A percentile compares a stretch with the other conserved stretches of the same genome.
phyloP scores from a whole-genome alignment of 2,888 invertebrate genomes.

The Augochlorella aurata region DNA sequence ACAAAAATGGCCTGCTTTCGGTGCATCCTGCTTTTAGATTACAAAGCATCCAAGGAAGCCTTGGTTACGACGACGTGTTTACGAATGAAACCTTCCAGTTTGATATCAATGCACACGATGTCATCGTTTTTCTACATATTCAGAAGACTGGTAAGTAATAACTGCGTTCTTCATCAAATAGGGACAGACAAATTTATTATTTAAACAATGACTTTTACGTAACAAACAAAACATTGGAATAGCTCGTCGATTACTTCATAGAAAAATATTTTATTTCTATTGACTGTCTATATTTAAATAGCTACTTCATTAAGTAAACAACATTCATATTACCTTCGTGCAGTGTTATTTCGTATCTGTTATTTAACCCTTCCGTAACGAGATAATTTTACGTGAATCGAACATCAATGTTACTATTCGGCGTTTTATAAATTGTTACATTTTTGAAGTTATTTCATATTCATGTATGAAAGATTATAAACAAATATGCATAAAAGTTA shows the following conservation, averaged over 20 bases:
- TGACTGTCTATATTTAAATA: neutral
- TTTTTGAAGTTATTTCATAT: neutral
- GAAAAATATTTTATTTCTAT: neutral
- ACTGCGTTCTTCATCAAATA: neutral
- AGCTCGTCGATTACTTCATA: neutral
- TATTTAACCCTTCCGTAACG: neutral
- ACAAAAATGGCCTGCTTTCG: slow-evolving; percentile 74
- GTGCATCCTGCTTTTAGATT: slow-evolving; percentile 77
- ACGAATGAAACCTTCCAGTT: slow-evolving; percentile 92
- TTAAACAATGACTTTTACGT: neutral
- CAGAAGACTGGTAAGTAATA: slow-evolving; percentile 93
- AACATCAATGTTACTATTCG: neutral
- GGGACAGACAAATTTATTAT: neutral
- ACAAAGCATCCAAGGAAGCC: slow-evolving; percentile 82
- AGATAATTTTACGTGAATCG: neutral
- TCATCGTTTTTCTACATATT: slow-evolving; percentile 98
- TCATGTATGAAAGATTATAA: neutral
- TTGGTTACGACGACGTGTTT: slow-evolving; percentile 93
- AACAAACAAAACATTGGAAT: neutral
- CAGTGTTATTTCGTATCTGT: neutral
- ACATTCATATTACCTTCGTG: no score
- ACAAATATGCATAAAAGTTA: neutral
- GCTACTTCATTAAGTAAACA: neutral
- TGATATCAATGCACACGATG: slow-evolving; percentile 96
- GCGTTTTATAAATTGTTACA: no score